phyloP scores from a whole-genome alignment of 1,140 invertebrate species.

The Epicauta chinensis region DNA sequence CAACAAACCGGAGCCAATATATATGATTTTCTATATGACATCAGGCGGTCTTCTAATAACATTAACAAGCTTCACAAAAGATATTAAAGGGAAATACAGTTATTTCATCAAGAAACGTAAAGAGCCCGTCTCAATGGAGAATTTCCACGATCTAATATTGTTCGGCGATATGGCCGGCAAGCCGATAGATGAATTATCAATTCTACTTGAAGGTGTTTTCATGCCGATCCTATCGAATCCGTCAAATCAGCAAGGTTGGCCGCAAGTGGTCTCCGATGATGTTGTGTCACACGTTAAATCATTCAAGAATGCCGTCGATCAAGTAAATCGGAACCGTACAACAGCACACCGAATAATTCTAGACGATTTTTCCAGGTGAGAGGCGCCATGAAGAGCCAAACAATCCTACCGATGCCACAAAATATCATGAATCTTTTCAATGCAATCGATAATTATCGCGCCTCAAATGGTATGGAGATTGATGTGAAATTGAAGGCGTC shows the following conservation, averaged over 20 bases:
- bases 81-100: slow-evolving; percentile 50
- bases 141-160: slow-evolving; percentile 55
- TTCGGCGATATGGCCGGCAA: slow-evolving; percentile 74
- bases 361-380: slow-evolving; percentile 42
- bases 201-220: slow-evolving; percentile 71
- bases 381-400: slow-evolving; percentile 52
- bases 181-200: slow-evolving; percentile 69
- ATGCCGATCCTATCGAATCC: slow-evolving; percentile 64
- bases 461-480: slow-evolving; percentile 49
- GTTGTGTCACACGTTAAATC: slow-evolving; percentile 67
- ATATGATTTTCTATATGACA: slow-evolving; percentile 51
- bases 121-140: slow-evolving; percentile 50
- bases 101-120: slow-evolving; percentile 60
- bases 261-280: slow-evolving; percentile 66
- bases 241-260: slow-evolving; percentile 68
- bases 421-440: slow-evolving; percentile 63
- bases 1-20: slow-evolving; percentile 48
- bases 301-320: slow-evolving; percentile 66
- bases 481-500: slow-evolving; percentile 65
- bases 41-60: slow-evolving; percentile 43
- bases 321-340: slow-evolving; percentile 45
- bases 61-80: slow-evolving; percentile 34
- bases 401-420: slow-evolving; percentile 69
- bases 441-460: slow-evolving; percentile 48
- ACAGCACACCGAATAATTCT: background rate